These are phyloP conservation scores for Rosalia funebris DNA, from an alignment of 2,888 invertebrate species.

Conservation along the genomic window DNA sequence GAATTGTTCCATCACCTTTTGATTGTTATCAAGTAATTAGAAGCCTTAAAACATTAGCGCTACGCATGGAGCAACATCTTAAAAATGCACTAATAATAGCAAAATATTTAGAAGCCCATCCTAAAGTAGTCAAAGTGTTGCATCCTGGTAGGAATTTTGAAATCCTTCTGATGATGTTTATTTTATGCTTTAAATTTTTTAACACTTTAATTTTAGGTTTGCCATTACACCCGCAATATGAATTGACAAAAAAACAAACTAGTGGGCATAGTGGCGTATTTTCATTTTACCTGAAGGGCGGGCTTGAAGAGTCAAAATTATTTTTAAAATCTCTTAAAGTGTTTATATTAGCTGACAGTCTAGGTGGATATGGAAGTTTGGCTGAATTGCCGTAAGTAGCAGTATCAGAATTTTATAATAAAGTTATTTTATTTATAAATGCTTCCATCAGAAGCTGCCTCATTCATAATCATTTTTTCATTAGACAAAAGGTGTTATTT, in stretches of 20 bases:
- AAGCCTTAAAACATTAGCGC: conserved; percentile 90
- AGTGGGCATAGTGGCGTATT: conserved; percentile 93
- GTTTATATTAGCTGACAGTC: conserved; percentile 90
- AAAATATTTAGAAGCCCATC: conserved; percentile 82
- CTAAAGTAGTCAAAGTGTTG: conserved; percentile 80
- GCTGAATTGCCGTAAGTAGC: conserved; percentile 89
- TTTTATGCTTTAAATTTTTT: background rate
- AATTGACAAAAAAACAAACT: conserved; percentile 81
- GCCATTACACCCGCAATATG: conserved; percentile 86
- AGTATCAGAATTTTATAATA: background rate
- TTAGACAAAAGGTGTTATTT: too few species aligned
- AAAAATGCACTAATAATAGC: conserved; percentile 82
- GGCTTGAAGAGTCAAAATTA: conserved; percentile 74
- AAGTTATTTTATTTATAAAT: background rate
- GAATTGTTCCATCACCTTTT: conserved; percentile 94
- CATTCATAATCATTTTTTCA: too few species aligned
- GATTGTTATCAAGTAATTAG: conserved; percentile 95
- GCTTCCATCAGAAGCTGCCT: too few species aligned
- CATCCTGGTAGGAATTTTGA: conserved; percentile 70
- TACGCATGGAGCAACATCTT: conserved; percentile 92
- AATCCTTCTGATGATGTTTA: background rate
- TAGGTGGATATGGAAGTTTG: conserved; percentile 95
- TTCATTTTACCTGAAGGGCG: conserved; percentile 87
- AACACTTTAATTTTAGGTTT: conserved; percentile 66
- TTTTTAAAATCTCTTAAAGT: conserved; percentile 82